Evolutionary conservation across 2,888 invertebrate species (phyloP), one percentile per base, ranked within the genome.

Genomic region (Apodemia duryi): DNA sequence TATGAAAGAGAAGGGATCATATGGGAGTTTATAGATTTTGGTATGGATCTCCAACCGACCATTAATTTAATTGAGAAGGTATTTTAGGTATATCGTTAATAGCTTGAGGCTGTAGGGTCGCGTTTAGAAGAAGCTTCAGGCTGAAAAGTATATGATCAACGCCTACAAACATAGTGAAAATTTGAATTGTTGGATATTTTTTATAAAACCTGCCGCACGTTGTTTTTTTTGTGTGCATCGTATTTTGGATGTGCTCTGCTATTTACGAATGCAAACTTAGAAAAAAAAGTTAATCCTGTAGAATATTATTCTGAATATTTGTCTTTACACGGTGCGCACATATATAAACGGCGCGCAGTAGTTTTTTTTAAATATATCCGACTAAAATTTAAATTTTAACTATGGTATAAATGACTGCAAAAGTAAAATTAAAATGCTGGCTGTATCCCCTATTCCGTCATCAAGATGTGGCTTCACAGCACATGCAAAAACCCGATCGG

Each of bases 21-120:
- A 78, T 98, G 98, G 98, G 95, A 94, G 77, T 98, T 98, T 91
- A 98, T 98, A 88, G 98, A 98, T 94, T 98, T 98, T 90, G 98
- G 97, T 93, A 95, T 98, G 95, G 98, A 98, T 88, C 95, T 98
- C 81, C 96, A 97, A 91, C 93, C 95, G 75, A 97, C 97, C 85
- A 98, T 98, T 90, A 95, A 97, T 82, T 94, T 98, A 74, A 95
- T 97, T 82, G 97, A 97, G 93, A 97, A 97, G 97, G 97, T 96
- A 95, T 86, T 82, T 81, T 74, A 79, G 74, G 72, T 73, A 73
- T 76, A 75, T 62, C 62, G 71, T 77, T 71, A 73, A 73, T 73
- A 81, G 84, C 81, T 86, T 83, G 75, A 81, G 74, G 79, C 74
- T 73, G 73, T 82, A 84, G 82, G 82, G 71, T 70, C 79, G 78